A percentile compares a stretch with the other conserved stretches of the same genome.
Evolutionary conservation across 2,888 invertebrate genomes (phyloP).

Genomic region (Strigamia transsilvanica): DNA sequence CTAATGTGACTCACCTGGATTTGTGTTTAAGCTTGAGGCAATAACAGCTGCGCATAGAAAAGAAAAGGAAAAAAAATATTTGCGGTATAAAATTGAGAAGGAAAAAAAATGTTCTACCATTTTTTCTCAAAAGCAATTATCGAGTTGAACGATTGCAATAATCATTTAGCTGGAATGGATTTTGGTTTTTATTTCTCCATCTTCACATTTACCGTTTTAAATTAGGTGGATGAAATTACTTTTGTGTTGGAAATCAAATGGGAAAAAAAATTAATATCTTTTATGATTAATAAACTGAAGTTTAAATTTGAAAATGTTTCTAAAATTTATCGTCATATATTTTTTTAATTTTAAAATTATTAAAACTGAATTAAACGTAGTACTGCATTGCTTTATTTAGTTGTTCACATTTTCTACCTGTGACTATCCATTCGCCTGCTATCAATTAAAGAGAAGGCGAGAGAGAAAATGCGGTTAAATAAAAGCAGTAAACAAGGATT

Average conservation of each 20-base stretch:
- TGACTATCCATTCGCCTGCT: background rate
- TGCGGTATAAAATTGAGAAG: background rate
- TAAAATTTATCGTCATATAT: background rate
- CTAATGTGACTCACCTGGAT: constrained; percentile 36
- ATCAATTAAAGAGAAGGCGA: constrained; percentile 35
- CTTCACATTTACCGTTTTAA: constrained; percentile 36
- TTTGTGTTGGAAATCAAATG: constrained; percentile 26
- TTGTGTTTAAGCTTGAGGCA: constrained; percentile 9
- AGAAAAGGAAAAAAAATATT: background rate
- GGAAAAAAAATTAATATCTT: constrained; percentile 11
- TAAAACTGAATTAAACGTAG: background rate
- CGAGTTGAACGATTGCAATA: constrained; percentile 35
- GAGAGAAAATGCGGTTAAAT: constrained; percentile 12
- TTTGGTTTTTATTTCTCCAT: constrained; percentile 46
- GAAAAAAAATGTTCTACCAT: background rate
- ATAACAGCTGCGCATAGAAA: constrained; percentile 20
- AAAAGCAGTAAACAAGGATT: constrained; percentile 35
- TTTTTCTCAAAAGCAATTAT: constrained; percentile 38
- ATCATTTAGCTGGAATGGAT: constrained; percentile 45
- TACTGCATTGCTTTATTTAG: background rate
- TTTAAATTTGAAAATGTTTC: background rate
- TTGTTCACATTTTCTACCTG: background rate
- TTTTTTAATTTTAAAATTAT: background rate
- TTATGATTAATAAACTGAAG: background rate
- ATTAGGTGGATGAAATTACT: constrained; percentile 42